These are phyloP conservation scores for Isoperla grammatica DNA, from an alignment of 2,888 invertebrate species.

Conservation along the genomic window DNA sequence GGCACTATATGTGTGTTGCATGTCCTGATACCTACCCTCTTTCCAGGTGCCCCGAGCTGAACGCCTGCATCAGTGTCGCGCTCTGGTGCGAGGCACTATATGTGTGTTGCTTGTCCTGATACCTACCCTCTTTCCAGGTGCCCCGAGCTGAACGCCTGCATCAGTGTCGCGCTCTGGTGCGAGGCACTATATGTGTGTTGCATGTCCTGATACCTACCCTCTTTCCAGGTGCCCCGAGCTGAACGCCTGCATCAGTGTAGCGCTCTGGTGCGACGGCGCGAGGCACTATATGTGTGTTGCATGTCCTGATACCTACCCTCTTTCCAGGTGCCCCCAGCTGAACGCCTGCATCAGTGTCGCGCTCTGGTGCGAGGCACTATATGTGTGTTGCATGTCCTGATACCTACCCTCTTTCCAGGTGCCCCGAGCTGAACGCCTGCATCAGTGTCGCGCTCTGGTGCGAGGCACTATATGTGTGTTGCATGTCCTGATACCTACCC, in stretches of 20 bases:
- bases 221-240: slow-evolving; percentile 67
- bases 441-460: slow-evolving; percentile 75
- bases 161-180: slow-evolving; percentile 72
- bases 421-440: slow-evolving; percentile 75
- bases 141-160: slow-evolving; percentile 75
- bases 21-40: too few relatives aligned
- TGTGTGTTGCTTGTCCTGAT: too few relatives aligned
- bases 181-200: too few relatives aligned
- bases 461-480: slow-evolving; percentile 55
- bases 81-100: slow-evolving; percentile 83
- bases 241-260: slow-evolving; percentile 71
- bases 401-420: slow-evolving; percentile 55
- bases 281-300: too few relatives aligned
- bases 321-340: slow-evolving; percentile 67
- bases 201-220: too few relatives aligned
- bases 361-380: slow-evolving; percentile 79
- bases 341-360: slow-evolving; percentile 73
- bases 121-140: slow-evolving; percentile 59
- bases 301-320: too few relatives aligned
- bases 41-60: slow-evolving; percentile 69
- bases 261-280: slow-evolving; percentile 75
- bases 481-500: too few relatives aligned
- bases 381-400: too few relatives aligned
- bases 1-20: too few relatives aligned
- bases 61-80: slow-evolving; percentile 71